phyloP scores from a whole-genome alignment of 2,888 invertebrate species.

The Entomobrya proxima region DNA sequence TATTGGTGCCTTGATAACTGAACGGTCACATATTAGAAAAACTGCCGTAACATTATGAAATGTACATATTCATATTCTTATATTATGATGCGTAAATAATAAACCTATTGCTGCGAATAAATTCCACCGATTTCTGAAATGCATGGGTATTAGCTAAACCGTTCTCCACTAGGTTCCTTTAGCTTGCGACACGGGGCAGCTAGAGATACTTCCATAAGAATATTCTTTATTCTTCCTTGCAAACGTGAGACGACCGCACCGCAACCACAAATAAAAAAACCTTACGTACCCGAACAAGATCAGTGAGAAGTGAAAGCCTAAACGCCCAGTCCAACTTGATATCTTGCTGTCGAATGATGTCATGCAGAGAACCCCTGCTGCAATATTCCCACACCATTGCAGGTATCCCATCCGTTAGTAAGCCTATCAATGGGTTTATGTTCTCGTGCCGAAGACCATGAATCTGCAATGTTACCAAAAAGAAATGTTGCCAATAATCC shows the following conservation, averaged over 20 bases:
- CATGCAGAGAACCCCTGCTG: slow-evolving; percentile 91
- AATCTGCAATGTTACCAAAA: slow-evolving; percentile 79
- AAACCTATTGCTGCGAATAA: too few relatives aligned
- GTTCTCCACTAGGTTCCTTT: too few relatives aligned
- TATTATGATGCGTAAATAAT: too few relatives aligned
- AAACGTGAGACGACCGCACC: background rate
- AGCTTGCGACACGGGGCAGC: too few relatives aligned
- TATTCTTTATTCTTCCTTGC: background rate
- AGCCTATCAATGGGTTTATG: slow-evolving; percentile 91
- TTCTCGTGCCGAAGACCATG: slow-evolving; percentile 94
- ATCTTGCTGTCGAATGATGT: slow-evolving; percentile 91
- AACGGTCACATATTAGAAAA: too few relatives aligned
- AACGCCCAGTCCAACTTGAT: slow-evolving; percentile 97
- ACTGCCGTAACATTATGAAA: too few relatives aligned
- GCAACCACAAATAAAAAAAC: background rate
- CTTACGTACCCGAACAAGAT: slow-evolving; percentile 83
- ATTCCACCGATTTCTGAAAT: too few relatives aligned
- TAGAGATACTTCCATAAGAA: background rate
- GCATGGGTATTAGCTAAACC: too few relatives aligned
- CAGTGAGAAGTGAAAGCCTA: slow-evolving; percentile 92
- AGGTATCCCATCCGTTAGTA: slow-evolving; percentile 86
- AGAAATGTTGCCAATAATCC: background rate
- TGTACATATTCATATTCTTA: too few relatives aligned
- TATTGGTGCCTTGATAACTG: background rate
- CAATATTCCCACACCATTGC: slow-evolving; percentile 92